Conservation (phyloP, 1,140 invertebrate species). For the Bacillus rossius region DNA sequence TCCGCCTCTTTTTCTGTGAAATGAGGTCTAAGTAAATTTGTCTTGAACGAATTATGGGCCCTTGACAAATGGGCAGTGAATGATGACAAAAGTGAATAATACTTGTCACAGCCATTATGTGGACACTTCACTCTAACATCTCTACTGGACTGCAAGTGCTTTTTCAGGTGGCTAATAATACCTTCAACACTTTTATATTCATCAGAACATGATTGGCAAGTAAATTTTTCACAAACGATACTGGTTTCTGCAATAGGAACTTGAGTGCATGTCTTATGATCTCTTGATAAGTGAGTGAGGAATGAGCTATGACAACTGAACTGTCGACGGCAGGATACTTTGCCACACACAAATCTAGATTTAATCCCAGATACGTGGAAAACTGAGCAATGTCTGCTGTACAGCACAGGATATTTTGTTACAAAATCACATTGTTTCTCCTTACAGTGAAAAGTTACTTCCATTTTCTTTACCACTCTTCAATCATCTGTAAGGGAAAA, state of each 20-base stretch:
- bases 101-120: background rate
- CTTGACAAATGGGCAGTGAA: background rate
- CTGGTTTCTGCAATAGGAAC: no score
- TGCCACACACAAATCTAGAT: background rate
- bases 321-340: background rate
- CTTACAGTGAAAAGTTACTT: no score
- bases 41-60: background rate
- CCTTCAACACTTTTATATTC: background rate
- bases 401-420: no score
- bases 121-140: background rate
- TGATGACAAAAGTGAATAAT: background rate
- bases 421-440: no score
- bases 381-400: no score
- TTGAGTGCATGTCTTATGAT: background rate
- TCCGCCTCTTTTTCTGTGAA: background rate
- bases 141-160: background rate
- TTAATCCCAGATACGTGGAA: background rate
- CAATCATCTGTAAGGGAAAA: no score
- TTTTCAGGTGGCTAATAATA: background rate
- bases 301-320: constrained; percentile 1
- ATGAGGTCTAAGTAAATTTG: background rate
- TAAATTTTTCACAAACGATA: background rate
- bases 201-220: background rate
- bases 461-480: no score
- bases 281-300: background rate